Conservation (phyloP, 1,140 invertebrate genomes). For the Linepithema humile region DNA sequence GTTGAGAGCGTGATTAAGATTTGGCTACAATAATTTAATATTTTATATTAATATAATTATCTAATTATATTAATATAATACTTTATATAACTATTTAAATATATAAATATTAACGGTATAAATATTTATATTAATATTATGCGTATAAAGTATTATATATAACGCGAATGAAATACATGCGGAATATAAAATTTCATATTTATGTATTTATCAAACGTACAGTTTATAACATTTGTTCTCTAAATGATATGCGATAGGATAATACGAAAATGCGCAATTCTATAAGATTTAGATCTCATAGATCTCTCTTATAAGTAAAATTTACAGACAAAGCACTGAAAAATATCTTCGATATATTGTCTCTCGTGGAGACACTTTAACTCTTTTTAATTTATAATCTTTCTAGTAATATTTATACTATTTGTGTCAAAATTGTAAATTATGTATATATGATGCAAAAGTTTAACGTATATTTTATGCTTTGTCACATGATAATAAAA, state of each 20-base stretch:
- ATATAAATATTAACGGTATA: conserved; percentile 56
- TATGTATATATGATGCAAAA: conserved; percentile 32
- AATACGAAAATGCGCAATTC: not conserved
- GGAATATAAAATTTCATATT: conserved; percentile 12
- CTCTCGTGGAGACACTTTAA: not conserved
- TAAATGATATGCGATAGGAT: not conserved
- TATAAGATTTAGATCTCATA: not conserved
- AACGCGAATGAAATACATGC: not conserved
- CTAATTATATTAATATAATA: conserved; percentile 11
- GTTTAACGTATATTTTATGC: conserved; percentile 40
- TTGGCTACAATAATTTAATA: conserved; percentile 59
- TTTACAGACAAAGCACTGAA: not conserved
- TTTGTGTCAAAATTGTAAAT: conserved; percentile 42
- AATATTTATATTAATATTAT: not conserved
- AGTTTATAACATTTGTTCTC: conserved; percentile 5
- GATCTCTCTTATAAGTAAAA: not conserved
- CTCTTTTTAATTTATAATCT: not conserved
- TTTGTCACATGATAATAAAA: conserved; percentile 59
- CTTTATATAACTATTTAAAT: conserved; percentile 1
- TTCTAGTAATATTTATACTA: conserved; percentile 23
- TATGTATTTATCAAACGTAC: conserved; percentile 3
- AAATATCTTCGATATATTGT: not conserved
- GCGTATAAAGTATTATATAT: not conserved
- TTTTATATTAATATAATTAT: not conserved
- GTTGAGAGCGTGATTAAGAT: conserved; percentile 49